Evolutionary conservation across 2,113 vertebrate genomes (phyloP).

Genomic region (Otis tarda): DNA sequence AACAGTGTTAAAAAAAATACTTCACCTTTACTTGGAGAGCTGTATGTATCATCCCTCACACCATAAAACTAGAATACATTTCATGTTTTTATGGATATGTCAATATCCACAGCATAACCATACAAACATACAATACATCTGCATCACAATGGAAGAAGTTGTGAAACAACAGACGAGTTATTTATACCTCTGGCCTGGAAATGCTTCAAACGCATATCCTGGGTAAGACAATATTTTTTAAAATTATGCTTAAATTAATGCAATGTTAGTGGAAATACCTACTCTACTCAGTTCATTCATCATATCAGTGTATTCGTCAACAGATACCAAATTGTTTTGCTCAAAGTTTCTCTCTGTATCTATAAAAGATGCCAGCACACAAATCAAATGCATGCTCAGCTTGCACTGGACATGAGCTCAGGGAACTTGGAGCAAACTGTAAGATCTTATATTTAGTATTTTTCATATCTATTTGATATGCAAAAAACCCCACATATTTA

Average conservation of each 20-base stretch:
- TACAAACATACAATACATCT: fast-evolving
- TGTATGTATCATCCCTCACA: neutral
- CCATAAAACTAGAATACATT: neutral
- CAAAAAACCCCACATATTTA: neutral
- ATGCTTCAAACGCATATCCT: neutral
- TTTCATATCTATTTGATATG: neutral
- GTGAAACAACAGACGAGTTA: neutral
- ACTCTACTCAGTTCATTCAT: neutral
- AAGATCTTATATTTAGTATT: neutral
- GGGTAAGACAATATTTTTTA: neutral
- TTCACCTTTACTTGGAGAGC: neutral
- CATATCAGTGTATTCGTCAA: neutral
- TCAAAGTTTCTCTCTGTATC: neutral
- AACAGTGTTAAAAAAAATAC: neutral
- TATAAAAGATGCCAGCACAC: neutral
- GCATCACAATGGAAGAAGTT: neutral
- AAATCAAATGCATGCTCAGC: neutral
- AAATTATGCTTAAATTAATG: neutral
- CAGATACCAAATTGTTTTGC: neutral
- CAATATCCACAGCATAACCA: neutral
- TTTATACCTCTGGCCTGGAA: neutral
- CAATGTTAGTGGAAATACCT: neutral
- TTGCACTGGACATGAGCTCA: neutral
- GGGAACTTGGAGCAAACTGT: neutral
- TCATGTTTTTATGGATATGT: neutral